Percentiles rank a stretch among this genome's conserved stretches.
Conservation (phyloP, 1,140 invertebrate genomes). For the Drosophila nigromelanica region DNA sequence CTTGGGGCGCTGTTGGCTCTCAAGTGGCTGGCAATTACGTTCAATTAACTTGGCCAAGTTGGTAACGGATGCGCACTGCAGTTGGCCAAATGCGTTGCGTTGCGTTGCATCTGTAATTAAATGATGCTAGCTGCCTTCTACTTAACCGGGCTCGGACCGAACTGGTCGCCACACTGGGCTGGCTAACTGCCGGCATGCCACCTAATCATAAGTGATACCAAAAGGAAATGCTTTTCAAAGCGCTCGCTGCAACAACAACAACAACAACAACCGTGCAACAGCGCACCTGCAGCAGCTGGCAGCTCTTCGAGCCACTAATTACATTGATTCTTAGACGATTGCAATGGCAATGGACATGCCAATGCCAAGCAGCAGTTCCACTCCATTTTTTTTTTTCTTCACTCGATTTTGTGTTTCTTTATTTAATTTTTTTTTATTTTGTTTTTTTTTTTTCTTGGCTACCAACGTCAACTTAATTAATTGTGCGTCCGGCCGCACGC, state of each 20-base stretch:
- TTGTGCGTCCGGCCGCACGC: conserved; percentile 78
- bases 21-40: conserved; percentile 80
- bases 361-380: conserved; percentile 16
- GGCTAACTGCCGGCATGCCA: conserved; percentile 77
- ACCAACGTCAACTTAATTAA: conserved; percentile 79
- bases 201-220: conserved; percentile 82
- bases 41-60: conserved; percentile 80
- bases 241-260: conserved; percentile 22
- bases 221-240: conserved; percentile 75
- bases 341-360: conserved; percentile 51
- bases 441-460: conserved; percentile 16
- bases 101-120: conserved; percentile 66
- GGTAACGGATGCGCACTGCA: conserved; percentile 73
- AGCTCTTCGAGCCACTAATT: conserved; percentile 60
- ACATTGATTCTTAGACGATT: conserved; percentile 81
- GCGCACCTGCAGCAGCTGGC: conserved; percentile 33
- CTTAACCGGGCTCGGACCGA: not conserved
- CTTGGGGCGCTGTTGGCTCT: conserved; percentile 55
- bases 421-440: not conserved
- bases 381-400: not conserved
- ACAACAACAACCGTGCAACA: not conserved
- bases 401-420: conserved; percentile 1
- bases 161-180: conserved; percentile 24
- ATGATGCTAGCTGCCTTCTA: conserved; percentile 51
- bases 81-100: conserved; percentile 49